These are phyloP conservation scores for Nothocercus julius DNA, from an alignment of 2,113 vertebrate genomes.

Conservation along the genomic window DNA sequence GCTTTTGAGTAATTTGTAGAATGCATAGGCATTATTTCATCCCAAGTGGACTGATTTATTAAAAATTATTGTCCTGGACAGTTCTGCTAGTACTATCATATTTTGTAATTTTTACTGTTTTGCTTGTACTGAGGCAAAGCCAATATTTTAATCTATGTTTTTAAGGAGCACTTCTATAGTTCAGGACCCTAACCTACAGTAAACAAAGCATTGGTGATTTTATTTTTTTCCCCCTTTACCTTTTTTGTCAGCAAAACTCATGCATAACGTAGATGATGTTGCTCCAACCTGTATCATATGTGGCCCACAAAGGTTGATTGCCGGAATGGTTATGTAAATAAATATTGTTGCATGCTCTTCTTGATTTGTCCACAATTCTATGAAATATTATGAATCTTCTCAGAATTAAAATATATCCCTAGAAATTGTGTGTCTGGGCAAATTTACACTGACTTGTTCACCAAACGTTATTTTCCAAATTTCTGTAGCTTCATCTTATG, in stretches of 20 bases:
- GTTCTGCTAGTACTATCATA: slow-evolving; percentile 27
- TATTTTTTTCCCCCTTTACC: slow-evolving; percentile 33
- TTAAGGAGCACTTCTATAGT: slow-evolving; percentile 37
- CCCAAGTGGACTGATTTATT: not conserved
- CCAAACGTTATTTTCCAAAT: not conserved
- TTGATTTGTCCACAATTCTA: slow-evolving; percentile 41
- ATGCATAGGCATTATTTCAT: slow-evolving; percentile 20
- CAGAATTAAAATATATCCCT: slow-evolving; percentile 27
- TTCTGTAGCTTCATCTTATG: not conserved
- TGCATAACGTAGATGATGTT: slow-evolving; percentile 32
- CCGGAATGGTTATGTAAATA: slow-evolving; percentile 36
- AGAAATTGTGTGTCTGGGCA: slow-evolving; percentile 20
- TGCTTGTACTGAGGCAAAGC: slow-evolving; percentile 10
- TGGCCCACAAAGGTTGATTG: slow-evolving; percentile 11
- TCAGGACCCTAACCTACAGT: not conserved
- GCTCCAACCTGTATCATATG: slow-evolving; percentile 44
- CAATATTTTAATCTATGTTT: slow-evolving; percentile 16
- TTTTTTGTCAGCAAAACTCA: slow-evolving; percentile 35
- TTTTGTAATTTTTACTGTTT: slow-evolving; percentile 33
- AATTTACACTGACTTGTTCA: slow-evolving; percentile 30
- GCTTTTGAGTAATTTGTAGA: slow-evolving; percentile 43
- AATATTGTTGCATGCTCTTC: slow-evolving; percentile 69
- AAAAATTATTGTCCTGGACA: slow-evolving; percentile 3
- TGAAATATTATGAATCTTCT: slow-evolving; percentile 16
- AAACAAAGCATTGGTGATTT: no score